Percentiles rank a stretch among this genome's conserved stretches.
Conservation (phyloP, 2,113 vertebrate genomes). For the Archilochus colubris region DNA sequence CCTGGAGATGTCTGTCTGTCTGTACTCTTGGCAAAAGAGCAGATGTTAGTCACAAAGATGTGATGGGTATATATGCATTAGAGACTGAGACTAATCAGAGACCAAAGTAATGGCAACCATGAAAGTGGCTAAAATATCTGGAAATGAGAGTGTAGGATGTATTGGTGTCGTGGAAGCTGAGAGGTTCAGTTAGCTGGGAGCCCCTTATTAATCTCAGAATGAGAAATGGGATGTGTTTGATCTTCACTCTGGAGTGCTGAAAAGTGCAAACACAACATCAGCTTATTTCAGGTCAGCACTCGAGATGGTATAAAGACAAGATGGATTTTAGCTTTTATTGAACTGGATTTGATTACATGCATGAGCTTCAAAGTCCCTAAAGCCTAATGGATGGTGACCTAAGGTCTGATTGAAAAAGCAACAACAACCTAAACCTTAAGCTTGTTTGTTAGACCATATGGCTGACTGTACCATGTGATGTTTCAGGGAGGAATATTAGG, state of each 20-base stretch:
- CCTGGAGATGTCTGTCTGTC: fast-evolving
- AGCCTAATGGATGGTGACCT: neutral
- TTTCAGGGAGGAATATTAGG: neutral
- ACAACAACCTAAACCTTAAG: constrained; percentile 9
- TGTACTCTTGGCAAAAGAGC: neutral
- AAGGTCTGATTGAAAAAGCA: constrained; percentile 1
- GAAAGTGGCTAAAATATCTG: neutral
- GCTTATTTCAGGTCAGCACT: neutral
- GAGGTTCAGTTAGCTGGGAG: neutral
- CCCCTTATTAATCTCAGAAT: neutral
- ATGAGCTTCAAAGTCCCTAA: constrained; percentile 10
- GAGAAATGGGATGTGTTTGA: constrained; percentile 2
- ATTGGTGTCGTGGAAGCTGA: neutral
- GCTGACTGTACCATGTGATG: neutral
- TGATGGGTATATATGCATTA: neutral
- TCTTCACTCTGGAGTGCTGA: neutral
- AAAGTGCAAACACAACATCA: neutral
- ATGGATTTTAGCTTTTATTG: constrained; percentile 29
- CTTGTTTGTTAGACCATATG: neutral
- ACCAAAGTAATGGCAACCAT: neutral
- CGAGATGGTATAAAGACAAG: neutral
- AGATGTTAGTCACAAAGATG: neutral
- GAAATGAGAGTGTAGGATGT: neutral
- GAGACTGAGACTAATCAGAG: neutral
- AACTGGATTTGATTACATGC: constrained; percentile 18